These are phyloP conservation scores for Eciton burchellii DNA, from an alignment of 1,140 invertebrate species.

Conservation along the genomic window DNA sequence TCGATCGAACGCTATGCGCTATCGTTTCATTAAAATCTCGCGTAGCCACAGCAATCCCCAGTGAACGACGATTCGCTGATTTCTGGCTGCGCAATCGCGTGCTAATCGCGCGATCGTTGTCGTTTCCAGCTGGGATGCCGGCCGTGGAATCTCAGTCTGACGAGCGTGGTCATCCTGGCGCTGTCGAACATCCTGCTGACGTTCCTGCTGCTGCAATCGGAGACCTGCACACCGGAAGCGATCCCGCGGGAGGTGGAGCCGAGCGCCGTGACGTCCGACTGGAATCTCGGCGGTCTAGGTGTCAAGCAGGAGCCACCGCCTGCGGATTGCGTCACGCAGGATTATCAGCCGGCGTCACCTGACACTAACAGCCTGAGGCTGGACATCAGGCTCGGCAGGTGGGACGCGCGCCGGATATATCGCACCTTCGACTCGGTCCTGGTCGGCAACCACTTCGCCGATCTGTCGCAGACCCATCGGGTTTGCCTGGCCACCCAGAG, in stretches of 20 bases:
- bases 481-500: conserved; percentile 94
- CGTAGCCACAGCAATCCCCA: too few species aligned
- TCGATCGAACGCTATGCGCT: too few species aligned
- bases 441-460: conserved; percentile 87
- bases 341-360: conserved; percentile 77
- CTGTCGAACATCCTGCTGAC: conserved; percentile 90
- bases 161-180: conserved; percentile 88
- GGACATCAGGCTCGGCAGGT: conserved; percentile 89
- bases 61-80: too few species aligned
- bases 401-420: conserved; percentile 89
- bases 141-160: conserved; percentile 89
- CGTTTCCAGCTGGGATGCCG: conserved; percentile 86
- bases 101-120: too few species aligned
- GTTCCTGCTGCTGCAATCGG: conserved; percentile 88
- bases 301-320: conserved; percentile 67
- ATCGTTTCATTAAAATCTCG: not conserved
- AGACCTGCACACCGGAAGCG: conserved; percentile 80
- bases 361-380: conserved; percentile 86
- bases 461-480: conserved; percentile 86
- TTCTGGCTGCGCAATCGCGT: too few species aligned
- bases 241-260: conserved; percentile 75
- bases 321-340: conserved; percentile 80
- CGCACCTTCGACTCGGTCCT: conserved; percentile 91
- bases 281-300: conserved; percentile 64
- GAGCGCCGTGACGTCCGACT: conserved; percentile 75